These are phyloP conservation scores for Rotaria sp. DNA, from an alignment of 2,888 invertebrate genomes.

Conservation along the genomic window DNA sequence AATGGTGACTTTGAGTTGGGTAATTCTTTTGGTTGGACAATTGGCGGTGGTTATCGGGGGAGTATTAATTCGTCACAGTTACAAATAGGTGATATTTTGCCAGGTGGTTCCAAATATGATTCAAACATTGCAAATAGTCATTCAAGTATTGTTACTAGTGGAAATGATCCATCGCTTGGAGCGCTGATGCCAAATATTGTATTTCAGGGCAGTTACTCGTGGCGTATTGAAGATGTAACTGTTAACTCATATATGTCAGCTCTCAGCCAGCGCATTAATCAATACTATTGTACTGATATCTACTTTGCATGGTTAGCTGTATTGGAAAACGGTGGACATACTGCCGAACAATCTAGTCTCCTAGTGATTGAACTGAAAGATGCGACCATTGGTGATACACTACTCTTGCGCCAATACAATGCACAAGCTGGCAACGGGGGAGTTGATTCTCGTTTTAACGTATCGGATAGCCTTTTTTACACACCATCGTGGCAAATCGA, in stretches of 20 bases:
- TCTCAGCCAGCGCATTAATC: not conserved
- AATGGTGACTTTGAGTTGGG: not conserved
- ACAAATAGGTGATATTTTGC: not conserved
- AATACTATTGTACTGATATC: not conserved
- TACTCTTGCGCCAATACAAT: not conserved
- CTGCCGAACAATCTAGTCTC: not conserved
- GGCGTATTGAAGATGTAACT: not conserved
- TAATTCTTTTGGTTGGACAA: not conserved
- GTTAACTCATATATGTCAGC: not conserved
- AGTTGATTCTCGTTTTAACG: not conserved
- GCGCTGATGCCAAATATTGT: not conserved
- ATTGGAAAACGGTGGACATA: not conserved
- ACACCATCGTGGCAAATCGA: not conserved
- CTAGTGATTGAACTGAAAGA: not conserved
- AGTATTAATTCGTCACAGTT: not conserved
- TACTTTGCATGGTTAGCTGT: not conserved
- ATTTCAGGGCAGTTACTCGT: not conserved
- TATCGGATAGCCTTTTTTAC: not conserved
- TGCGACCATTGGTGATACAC: not conserved
- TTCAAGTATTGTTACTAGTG: not conserved
- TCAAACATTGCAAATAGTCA: not conserved
- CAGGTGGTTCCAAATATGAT: not conserved
- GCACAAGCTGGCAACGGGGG: not conserved
- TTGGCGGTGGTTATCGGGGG: not conserved
- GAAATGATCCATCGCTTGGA: not conserved